A percentile compares a stretch with the other conserved stretches of the same genome.
Evolutionary conservation across 2,888 invertebrate species (phyloP).

Genomic region (Loripinus fragilis): DNA sequence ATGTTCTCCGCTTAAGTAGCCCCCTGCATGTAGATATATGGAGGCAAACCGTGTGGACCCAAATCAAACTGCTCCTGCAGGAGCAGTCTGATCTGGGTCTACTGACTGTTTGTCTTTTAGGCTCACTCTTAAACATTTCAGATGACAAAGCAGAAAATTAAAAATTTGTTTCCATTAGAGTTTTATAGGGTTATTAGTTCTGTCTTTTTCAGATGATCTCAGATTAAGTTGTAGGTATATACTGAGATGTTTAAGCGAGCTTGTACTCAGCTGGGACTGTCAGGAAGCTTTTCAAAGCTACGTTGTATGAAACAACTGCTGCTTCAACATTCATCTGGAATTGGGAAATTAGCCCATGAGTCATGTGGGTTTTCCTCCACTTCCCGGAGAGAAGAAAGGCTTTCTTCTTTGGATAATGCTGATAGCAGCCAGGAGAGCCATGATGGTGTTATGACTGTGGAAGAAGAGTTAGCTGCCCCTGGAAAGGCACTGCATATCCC

Average conservation of each 20-base stretch:
- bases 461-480: background rate
- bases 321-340: background rate
- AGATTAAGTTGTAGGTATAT: too few relatives aligned
- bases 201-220: too few relatives aligned
- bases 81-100: too few relatives aligned
- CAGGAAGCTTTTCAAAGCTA: background rate
- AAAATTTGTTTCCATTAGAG: too few relatives aligned
- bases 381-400: background rate
- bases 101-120: too few relatives aligned
- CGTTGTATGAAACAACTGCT: background rate
- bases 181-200: too few relatives aligned
- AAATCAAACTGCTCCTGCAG: too few relatives aligned
- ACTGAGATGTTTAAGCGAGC: background rate
- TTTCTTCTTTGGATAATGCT: background rate
- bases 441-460: background rate
- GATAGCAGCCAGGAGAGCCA: background rate
- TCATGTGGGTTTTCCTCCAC: background rate
- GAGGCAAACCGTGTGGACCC: too few relatives aligned
- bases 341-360: background rate
- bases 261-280: background rate
- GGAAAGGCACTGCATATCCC: slow-evolving; percentile 62
- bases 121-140: too few relatives aligned
- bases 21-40: too few relatives aligned
- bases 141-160: too few relatives aligned
- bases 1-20: too few relatives aligned